These are phyloP conservation scores for Pteruthius melanotis DNA, from an alignment of 2,113 vertebrate species.

Conservation along the genomic window DNA sequence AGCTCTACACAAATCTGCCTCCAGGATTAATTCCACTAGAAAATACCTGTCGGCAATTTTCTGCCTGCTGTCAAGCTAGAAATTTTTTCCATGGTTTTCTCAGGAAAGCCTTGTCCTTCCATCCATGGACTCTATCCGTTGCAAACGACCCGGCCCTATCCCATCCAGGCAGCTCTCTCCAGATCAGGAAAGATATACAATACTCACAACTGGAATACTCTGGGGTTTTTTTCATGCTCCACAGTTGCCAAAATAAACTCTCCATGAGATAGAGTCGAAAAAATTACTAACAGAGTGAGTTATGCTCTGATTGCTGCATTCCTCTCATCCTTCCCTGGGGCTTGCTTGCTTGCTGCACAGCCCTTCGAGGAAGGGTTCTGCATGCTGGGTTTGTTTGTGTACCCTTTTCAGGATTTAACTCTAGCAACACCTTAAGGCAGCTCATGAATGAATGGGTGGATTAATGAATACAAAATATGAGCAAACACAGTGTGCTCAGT, in stretches of 20 bases:
- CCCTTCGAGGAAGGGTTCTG: constrained; percentile 7
- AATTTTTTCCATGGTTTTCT: not conserved
- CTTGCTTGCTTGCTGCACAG: not conserved
- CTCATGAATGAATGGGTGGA: not conserved
- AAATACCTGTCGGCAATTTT: not conserved
- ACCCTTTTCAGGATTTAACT: constrained; percentile 34
- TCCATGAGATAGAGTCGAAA: constrained; percentile 15
- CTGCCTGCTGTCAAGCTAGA: not conserved
- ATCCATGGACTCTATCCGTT: not conserved
- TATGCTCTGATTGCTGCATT: constrained; percentile 27
- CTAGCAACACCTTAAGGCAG: constrained; percentile 5
- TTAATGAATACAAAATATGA: not conserved
- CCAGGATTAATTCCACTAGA: not conserved
- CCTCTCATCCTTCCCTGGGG: not conserved
- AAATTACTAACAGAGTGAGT: not conserved
- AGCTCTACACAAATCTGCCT: not conserved
- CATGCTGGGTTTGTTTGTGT: not conserved
- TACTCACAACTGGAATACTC: not conserved
- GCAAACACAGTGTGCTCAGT: not conserved
- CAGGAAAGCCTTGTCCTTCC: not conserved
- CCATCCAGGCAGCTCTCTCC: not conserved
- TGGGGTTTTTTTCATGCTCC: not conserved
- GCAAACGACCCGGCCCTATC: not conserved
- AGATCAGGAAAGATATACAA: not conserved
- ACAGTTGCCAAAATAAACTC: constrained; percentile 58